Conservation (phyloP, 1,140 invertebrate genomes). For the Homarus americanus region DNA sequence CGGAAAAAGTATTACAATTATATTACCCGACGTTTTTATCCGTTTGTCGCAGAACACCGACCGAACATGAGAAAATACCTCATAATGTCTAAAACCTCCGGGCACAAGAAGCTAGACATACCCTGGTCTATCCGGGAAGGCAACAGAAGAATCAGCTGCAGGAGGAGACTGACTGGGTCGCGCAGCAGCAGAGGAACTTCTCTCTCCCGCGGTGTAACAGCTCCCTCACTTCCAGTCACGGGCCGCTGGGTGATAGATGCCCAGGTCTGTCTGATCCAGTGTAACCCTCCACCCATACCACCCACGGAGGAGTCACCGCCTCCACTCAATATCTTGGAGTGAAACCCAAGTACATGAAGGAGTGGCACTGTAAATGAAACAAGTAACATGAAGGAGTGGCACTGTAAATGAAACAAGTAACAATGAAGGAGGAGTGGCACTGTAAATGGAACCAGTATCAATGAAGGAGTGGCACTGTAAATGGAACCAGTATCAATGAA, state of each 20-base stretch:
- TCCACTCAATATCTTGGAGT: slow-evolving; percentile 87
- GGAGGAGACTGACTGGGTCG: slow-evolving; percentile 89
- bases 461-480: too few relatives aligned
- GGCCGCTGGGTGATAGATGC: slow-evolving; percentile 73
- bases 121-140: slow-evolving; percentile 87
- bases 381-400: too few relatives aligned
- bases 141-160: slow-evolving; percentile 91
- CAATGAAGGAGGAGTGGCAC: too few relatives aligned
- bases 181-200: slow-evolving; percentile 90
- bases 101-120: too few relatives aligned
- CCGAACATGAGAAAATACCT: too few relatives aligned
- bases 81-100: too few relatives aligned
- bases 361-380: slow-evolving; percentile 85
- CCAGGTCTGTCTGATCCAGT: slow-evolving; percentile 75
- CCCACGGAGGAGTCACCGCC: slow-evolving; percentile 84
- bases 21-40: too few relatives aligned
- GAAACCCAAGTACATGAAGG: slow-evolving; percentile 91
- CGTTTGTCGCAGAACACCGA: too few relatives aligned
- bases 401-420: too few relatives aligned
- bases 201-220: slow-evolving; percentile 74
- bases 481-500: too few relatives aligned
- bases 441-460: too few relatives aligned
- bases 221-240: slow-evolving; percentile 79
- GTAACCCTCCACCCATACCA: slow-evolving; percentile 82
- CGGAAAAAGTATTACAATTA: too few relatives aligned